A percentile compares a stretch with the other conserved stretches of the same genome.
Conservation (phyloP, 2,113 vertebrate species). For the Panthera leo region DNA sequence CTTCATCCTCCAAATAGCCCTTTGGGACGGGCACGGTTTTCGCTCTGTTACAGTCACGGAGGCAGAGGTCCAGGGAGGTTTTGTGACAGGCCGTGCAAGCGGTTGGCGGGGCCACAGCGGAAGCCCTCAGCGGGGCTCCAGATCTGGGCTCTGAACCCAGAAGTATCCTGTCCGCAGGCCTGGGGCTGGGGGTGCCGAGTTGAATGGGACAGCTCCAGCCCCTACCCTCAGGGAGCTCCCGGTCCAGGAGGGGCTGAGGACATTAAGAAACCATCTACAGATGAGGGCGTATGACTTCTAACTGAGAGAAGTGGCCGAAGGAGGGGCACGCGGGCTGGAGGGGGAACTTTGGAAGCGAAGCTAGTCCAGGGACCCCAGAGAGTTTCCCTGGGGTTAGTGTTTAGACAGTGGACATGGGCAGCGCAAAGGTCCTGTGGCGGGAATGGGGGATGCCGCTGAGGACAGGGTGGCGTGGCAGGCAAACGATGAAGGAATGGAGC, state of each 20-base stretch:
- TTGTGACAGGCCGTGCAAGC: neutral
- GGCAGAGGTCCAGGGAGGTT: neutral
- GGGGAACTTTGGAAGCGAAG: neutral
- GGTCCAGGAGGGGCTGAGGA: neutral
- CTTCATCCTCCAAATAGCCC: neutral
- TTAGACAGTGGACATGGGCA: neutral
- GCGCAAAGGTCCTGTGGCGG: neutral
- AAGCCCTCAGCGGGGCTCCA: neutral
- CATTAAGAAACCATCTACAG: neutral
- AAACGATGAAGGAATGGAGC: too few relatives aligned
- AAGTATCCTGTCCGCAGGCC: neutral
- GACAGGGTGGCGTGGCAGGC: neutral
- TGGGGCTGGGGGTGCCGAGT: neutral
- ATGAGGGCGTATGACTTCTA: neutral
- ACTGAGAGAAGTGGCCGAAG: too few relatives aligned
- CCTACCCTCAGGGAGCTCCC: neutral
- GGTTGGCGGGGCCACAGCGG: rapidly evolving
- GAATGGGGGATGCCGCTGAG: neutral
- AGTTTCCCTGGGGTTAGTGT: neutral
- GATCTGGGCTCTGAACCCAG: neutral
- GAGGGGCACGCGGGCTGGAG: neutral
- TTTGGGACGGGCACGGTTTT: neutral
- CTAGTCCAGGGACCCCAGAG: neutral
- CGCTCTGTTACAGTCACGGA: neutral
- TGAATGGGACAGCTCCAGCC: neutral